phyloP scores from a whole-genome alignment of 2,797 vertebrate species.

The Chelon auratus region DNA sequence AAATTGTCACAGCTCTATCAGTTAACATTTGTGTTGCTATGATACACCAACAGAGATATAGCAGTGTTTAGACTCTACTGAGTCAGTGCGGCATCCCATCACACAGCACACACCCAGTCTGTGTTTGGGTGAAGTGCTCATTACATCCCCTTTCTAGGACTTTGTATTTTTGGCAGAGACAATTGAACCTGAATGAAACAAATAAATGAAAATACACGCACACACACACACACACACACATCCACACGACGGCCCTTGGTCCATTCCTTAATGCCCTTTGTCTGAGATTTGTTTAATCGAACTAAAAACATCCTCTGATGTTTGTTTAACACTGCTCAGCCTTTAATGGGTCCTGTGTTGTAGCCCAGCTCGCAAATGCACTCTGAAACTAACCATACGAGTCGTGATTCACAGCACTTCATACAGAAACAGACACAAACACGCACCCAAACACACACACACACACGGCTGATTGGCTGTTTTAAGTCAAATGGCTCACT shows the following conservation, averaged over 20 bases:
- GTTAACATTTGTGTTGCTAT: not conserved
- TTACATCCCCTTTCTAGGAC: slow-evolving; percentile 25
- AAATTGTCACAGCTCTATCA: slow-evolving; percentile 1
- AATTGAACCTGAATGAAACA: slow-evolving; percentile 52
- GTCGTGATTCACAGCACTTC: slow-evolving; percentile 33
- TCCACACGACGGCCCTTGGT: not conserved
- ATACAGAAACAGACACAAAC: slow-evolving; percentile 24
- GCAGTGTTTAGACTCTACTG: slow-evolving; percentile 37
- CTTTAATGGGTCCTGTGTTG: slow-evolving; percentile 65
- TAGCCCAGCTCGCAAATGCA: slow-evolving; percentile 36
- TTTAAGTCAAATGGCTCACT: not conserved
- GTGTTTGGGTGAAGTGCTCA: slow-evolving; percentile 44
- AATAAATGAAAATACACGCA: slow-evolving; percentile 49
- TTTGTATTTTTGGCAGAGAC: slow-evolving; percentile 41
- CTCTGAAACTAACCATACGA: slow-evolving; percentile 49
- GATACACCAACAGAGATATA: slow-evolving; percentile 18
- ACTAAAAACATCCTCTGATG: slow-evolving; percentile 74
- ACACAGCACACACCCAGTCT: slow-evolving; percentile 15
- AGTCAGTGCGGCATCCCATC: slow-evolving; percentile 28
- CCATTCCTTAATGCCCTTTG: slow-evolving; percentile 50
- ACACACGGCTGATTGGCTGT: not conserved
- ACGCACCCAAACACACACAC: slow-evolving; percentile 1
- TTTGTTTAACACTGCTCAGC: slow-evolving; percentile 70
- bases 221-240: not conserved
- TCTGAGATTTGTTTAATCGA: slow-evolving; percentile 70